A percentile compares a stretch with the other conserved stretches of the same genome.
phyloP scores from a whole-genome alignment of 2,113 vertebrate species.

The crab-eating macaque (Macaca fascicularis) region DNA sequence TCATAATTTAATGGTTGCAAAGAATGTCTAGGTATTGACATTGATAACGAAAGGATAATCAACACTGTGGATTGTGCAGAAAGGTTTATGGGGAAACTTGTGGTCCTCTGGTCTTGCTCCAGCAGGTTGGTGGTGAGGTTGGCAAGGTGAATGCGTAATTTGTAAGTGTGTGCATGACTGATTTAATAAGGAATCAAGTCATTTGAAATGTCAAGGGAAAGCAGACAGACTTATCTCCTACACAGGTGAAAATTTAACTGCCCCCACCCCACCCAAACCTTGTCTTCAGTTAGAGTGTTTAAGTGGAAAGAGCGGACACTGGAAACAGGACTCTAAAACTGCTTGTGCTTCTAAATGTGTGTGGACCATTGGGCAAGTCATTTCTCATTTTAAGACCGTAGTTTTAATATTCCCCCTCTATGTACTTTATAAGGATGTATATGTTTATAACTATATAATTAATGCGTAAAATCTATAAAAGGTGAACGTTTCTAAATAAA shows the following conservation, averaged over 20 bases:
- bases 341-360: neutral
- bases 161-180: conserved; percentile 52
- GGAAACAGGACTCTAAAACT: neutral
- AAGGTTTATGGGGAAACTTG: neutral
- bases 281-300: neutral
- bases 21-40: neutral
- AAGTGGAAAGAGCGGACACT: neutral
- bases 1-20: conserved; percentile 25
- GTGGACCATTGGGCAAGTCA: neutral
- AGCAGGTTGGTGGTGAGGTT: conserved; percentile 35
- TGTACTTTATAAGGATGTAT: neutral
- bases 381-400: neutral
- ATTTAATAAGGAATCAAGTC: conserved; percentile 59
- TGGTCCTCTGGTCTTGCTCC: conserved; percentile 21
- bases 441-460: neutral
- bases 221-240: neutral
- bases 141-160: conserved; percentile 59
- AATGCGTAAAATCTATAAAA: neutral
- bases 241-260: neutral
- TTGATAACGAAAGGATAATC: neutral
- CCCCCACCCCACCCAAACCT: neutral
- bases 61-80: neutral
- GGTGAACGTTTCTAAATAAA: neutral
- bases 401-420: neutral
- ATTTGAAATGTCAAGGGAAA: conserved; percentile 51